Base-by-base conservation (phyloP, 2,797 vertebrate species). In the Pristis pectinata region DNA sequence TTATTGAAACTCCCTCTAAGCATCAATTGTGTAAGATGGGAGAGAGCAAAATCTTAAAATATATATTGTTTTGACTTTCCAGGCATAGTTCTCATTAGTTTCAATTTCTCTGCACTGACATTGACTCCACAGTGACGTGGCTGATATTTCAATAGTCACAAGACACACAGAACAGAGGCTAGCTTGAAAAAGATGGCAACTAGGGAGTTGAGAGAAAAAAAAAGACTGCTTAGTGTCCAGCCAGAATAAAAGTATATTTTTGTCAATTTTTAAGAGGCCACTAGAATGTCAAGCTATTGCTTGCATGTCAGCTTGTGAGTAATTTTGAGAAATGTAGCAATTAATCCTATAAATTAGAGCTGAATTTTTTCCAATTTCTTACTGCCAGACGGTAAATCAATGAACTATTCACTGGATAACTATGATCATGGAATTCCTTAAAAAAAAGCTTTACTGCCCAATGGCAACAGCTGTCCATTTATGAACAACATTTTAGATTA, bases 321-420 rank as follows among this genome's bases (percentile, higher is more conserved):
- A 41, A 93, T 93, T 61, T 41, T 30, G 67, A 94, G 30, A 30
- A 94, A 94, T 76, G 34, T 53, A 72, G 49, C 72, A 76, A 74
- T 53, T 30, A 76, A 76, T 19, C 92, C 30, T 76, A 0, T 8
- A 61, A 67, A 67, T 67, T 67, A 56, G 72, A 94, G 41, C 72
- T 76, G 92, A 94, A 74, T 74, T n/a, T 76, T 94, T 74, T 94
- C 27, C 92, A 74, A 74, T 22, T 76, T 94, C 27, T 74, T 1
- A 49, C 44, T 94, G 44, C 92, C 37, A 19, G 53, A 56, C 92
- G 67, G 41, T 56, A 34, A 94, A 76, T 94, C 70, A 94, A 93
- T 93, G 27, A 93, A 93, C 41, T 93, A 74, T 74, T 93, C 70
- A 53, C 34, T 76, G 13, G 49, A 49, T 74, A 44, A 53, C 24